Percentiles rank a stretch among this genome's conserved stretches.
These are phyloP conservation scores for Prionailurus bengalensis DNA, from an alignment of 2,113 vertebrate species.

Conservation along the genomic window DNA sequence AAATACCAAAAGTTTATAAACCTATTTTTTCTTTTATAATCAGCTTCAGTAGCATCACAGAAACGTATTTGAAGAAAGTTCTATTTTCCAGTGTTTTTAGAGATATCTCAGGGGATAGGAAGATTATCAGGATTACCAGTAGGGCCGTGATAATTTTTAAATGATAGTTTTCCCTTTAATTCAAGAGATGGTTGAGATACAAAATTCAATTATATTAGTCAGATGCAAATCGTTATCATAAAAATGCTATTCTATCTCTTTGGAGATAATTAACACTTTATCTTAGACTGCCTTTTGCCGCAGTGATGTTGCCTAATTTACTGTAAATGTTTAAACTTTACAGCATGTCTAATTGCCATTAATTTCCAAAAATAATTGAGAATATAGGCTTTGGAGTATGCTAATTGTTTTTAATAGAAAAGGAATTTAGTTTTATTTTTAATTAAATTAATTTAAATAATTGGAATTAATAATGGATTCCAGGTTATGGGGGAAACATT, in stretches of 20 bases:
- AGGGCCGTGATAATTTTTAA: conserved; percentile 14
- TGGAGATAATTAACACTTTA: conserved; percentile 67
- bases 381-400: conserved; percentile 22
- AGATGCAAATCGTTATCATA: conserved; percentile 49
- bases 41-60: background rate
- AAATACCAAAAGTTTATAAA: conserved; percentile 1
- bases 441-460: conserved; percentile 71
- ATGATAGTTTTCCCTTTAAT: conserved; percentile 41
- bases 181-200: conserved; percentile 18
- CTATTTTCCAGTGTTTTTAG: background rate
- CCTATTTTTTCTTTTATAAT: background rate
- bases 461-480: conserved; percentile 44
- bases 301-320: conserved; percentile 65
- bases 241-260: conserved; percentile 54
- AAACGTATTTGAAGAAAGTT: background rate
- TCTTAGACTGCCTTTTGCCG: conserved; percentile 58
- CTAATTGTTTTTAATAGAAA: conserved; percentile 61
- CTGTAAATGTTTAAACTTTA: conserved; percentile 61
- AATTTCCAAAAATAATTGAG: conserved; percentile 21
- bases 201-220: conserved; percentile 58
- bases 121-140: background rate
- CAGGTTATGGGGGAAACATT: background rate
- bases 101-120: background rate
- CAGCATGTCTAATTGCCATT: conserved; percentile 59
- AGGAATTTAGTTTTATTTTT: conserved; percentile 61